These are phyloP conservation scores for Galerucella calmariensis DNA, from an alignment of 2,888 invertebrate species.

Conservation along the genomic window DNA sequence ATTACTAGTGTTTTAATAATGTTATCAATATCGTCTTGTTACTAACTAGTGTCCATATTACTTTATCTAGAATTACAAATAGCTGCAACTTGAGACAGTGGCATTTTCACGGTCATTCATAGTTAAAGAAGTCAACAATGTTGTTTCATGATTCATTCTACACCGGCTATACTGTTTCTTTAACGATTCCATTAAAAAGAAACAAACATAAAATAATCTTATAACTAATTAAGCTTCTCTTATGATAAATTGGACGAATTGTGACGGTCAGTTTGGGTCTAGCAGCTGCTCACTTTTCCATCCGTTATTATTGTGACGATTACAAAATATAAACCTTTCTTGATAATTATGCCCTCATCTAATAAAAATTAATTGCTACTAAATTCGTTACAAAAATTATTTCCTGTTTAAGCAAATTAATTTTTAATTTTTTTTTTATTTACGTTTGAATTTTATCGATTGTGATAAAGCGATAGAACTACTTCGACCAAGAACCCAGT, in stretches of 20 bases:
- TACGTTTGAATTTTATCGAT: background rate
- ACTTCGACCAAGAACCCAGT: no score
- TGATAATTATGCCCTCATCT: constrained; percentile 24
- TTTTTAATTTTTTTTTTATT: background rate
- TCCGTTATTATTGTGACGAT: constrained; percentile 29
- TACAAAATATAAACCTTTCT: constrained; percentile 1
- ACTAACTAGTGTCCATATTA: background rate
- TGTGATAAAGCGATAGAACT: background rate
- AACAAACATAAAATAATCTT: constrained; percentile 12
- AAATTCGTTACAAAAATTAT: background rate
- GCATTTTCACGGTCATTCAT: background rate
- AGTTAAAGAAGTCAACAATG: background rate
- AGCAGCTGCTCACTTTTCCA: constrained; percentile 20
- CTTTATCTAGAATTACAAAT: background rate
- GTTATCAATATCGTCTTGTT: background rate
- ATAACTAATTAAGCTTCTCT: background rate
- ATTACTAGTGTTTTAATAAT: no score
- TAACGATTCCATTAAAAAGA: background rate
- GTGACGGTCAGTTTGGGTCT: constrained; percentile 27
- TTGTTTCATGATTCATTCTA: background rate
- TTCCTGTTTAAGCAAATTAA: constrained; percentile 4
- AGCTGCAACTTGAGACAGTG: background rate
- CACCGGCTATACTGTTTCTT: background rate
- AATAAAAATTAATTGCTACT: constrained; percentile 17
- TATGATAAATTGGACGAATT: constrained; percentile 32